phyloP scores from a whole-genome alignment of 2,888 invertebrate species.

The Limnephilus auricula region DNA sequence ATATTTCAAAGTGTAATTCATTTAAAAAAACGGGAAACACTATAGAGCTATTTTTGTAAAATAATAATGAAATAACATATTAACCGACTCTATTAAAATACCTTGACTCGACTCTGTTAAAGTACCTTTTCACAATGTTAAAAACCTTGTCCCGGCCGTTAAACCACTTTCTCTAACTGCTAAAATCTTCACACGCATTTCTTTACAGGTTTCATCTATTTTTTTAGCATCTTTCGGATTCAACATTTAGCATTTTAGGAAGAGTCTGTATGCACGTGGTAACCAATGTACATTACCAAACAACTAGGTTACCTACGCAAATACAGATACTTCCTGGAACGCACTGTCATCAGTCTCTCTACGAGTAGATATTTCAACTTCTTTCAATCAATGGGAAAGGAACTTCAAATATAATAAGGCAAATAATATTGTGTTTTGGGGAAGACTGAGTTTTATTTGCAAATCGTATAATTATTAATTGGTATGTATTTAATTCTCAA shows the following conservation, averaged over 20 bases:
- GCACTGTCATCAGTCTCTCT: not conserved
- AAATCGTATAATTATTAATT: not conserved
- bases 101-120: too few relatives aligned
- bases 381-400: not conserved
- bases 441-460: not conserved
- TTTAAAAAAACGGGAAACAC: too few relatives aligned
- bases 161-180: too few relatives aligned
- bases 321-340: not conserved
- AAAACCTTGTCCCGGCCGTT: not conserved
- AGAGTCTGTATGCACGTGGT: not conserved
- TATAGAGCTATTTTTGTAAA: too few relatives aligned
- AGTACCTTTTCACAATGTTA: too few relatives aligned
- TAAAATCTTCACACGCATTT: too few relatives aligned
- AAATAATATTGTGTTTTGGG: not conserved
- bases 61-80: too few relatives aligned
- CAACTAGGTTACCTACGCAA: not conserved
- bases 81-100: too few relatives aligned
- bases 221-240: not conserved
- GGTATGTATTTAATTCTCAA: not conserved
- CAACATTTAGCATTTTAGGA: not conserved
- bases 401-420: not conserved
- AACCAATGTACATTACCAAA: not conserved
- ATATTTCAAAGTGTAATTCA: too few relatives aligned
- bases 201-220: not conserved
- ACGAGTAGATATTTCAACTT: not conserved